Percentiles rank a stretch among this genome's conserved stretches.
Conservation (phyloP, 2,797 vertebrate species). For the Cetoscarus ocellatus region DNA sequence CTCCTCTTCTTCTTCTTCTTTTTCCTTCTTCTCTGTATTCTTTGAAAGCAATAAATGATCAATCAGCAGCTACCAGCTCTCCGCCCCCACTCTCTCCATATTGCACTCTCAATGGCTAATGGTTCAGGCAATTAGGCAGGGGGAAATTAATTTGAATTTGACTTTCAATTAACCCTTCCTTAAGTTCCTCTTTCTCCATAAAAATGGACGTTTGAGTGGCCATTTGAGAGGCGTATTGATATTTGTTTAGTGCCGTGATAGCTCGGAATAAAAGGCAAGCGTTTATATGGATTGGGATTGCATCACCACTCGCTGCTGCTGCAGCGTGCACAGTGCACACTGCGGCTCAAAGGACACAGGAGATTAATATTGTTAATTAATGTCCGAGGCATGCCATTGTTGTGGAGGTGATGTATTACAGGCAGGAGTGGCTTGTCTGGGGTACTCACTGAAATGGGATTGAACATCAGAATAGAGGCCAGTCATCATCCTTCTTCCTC, state of each 20-base stretch:
- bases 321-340: slow-evolving; percentile 61
- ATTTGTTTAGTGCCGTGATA: slow-evolving; percentile 88
- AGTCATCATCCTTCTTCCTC: slow-evolving; percentile 81
- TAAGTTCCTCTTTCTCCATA: slow-evolving; percentile 85
- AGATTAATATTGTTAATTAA: slow-evolving; percentile 87
- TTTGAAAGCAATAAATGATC: slow-evolving; percentile 81
- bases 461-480: slow-evolving; percentile 81
- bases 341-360: slow-evolving; percentile 79
- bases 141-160: slow-evolving; percentile 89
- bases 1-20: slow-evolving; percentile 64
- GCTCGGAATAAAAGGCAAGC: slow-evolving; percentile 78
- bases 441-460: slow-evolving; percentile 85
- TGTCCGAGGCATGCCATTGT: slow-evolving; percentile 83
- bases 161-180: slow-evolving; percentile 90
- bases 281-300: slow-evolving; percentile 86
- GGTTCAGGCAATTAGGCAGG: slow-evolving; percentile 83
- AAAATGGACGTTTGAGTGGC: slow-evolving; percentile 84
- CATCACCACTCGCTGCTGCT: slow-evolving; percentile 80
- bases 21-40: slow-evolving; percentile 34
- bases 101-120: slow-evolving; percentile 80
- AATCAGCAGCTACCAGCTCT: slow-evolving; percentile 66
- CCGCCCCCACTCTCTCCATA: slow-evolving; percentile 47
- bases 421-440: slow-evolving; percentile 81
- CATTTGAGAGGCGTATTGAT: slow-evolving; percentile 85
- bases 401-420: slow-evolving; percentile 85